phyloP scores from a whole-genome alignment of 1,140 invertebrate genomes.

The Bactericera cockerelli region DNA sequence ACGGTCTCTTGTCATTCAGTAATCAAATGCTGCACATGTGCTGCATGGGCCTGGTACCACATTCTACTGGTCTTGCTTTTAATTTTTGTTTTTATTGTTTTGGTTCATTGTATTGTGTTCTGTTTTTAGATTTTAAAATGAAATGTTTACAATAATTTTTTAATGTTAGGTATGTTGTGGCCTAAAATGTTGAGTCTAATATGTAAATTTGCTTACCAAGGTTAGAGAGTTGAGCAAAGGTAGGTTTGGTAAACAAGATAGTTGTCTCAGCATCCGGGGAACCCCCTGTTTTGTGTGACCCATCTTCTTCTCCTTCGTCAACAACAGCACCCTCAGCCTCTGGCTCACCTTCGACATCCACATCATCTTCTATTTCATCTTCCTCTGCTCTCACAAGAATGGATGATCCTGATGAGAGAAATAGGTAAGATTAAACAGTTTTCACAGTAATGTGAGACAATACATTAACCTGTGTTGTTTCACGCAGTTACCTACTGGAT shows the following conservation, averaged over 20 bases:
- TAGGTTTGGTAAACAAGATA: slow-evolving; percentile 81
- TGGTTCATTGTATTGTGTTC: too few species aligned
- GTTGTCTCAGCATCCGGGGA: slow-evolving; percentile 83
- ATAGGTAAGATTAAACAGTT: background rate
- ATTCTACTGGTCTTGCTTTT: too few species aligned
- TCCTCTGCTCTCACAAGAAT: slow-evolving; percentile 5
- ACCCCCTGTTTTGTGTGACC: slow-evolving; percentile 29
- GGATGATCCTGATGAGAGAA: background rate
- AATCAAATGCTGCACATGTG: too few species aligned
- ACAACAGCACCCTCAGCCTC: background rate
- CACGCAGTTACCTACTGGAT: background rate
- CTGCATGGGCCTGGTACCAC: too few species aligned
- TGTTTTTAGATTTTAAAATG: too few species aligned
- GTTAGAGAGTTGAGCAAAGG: slow-evolving; percentile 37
- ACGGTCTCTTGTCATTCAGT: too few species aligned
- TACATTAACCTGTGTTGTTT: background rate
- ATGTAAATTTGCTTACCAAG: too few species aligned
- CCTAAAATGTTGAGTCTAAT: too few species aligned
- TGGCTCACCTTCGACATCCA: slow-evolving; percentile 13
- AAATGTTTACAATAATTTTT: too few species aligned
- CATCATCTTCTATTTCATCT: slow-evolving; percentile 2
- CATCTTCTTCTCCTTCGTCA: slow-evolving; percentile 6
- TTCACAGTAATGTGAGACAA: background rate
- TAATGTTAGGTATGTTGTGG: too few species aligned
- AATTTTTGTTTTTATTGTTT: too few species aligned